Evolutionary conservation across 2,888 invertebrate species (phyloP).

Genomic region (Eulithis testata): DNA sequence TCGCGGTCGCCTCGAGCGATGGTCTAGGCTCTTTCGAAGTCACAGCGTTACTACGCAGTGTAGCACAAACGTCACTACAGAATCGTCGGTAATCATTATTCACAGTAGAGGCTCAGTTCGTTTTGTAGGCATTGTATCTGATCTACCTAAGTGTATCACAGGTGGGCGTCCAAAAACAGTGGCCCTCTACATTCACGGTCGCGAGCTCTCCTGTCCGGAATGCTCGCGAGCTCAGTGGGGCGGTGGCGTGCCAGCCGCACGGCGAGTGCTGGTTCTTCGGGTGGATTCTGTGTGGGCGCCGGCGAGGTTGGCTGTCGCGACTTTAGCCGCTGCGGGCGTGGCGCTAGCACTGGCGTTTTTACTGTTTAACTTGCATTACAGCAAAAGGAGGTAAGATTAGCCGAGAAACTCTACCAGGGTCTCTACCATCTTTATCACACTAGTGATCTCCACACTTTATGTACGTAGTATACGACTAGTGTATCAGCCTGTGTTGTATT

Average conservation of each 20-base stretch:
- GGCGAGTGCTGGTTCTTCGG: conserved; percentile 89
- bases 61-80: too few species aligned
- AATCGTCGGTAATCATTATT: too few species aligned
- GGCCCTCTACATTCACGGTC: conserved; percentile 88
- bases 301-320: conserved; percentile 89
- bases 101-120: too few species aligned
- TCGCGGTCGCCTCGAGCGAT: too few species aligned
- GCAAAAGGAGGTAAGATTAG: conserved; percentile 88
- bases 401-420: too few species aligned
- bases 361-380: conserved; percentile 92
- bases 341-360: conserved; percentile 90
- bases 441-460: too few species aligned
- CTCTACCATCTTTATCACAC: too few species aligned
- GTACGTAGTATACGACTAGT: too few species aligned
- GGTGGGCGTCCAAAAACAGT: conserved; percentile 89
- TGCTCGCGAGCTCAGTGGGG: conserved; percentile 90
- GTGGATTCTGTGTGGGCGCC: conserved; percentile 91
- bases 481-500: too few species aligned
- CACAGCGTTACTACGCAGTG: too few species aligned
- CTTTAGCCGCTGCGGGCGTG: conserved; percentile 90
- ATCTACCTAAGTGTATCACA: conserved; percentile 51
- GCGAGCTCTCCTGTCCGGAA: conserved; percentile 85
- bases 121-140: too few species aligned
- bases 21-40: too few species aligned
- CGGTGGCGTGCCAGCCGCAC: conserved; percentile 92